Conservation (phyloP, 2,113 vertebrate genomes). For the Aix galericulata region DNA sequence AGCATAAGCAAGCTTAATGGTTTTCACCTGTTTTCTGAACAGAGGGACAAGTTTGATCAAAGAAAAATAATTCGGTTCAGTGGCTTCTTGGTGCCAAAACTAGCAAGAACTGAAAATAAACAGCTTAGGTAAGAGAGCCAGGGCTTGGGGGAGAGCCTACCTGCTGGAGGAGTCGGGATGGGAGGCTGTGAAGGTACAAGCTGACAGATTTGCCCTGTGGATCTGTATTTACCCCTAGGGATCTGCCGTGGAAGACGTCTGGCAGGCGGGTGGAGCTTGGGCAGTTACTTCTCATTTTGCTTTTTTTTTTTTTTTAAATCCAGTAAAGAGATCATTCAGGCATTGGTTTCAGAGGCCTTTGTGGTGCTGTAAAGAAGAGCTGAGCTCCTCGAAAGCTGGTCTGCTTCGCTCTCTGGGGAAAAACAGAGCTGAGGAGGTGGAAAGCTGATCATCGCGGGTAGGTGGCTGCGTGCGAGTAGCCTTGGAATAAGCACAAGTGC, state of each 20-base stretch:
- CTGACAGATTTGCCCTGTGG: background rate
- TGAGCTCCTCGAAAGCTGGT: background rate
- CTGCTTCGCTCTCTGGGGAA: background rate
- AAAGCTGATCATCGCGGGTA: background rate
- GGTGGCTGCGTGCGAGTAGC: background rate
- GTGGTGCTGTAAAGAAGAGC: background rate
- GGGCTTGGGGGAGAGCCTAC: background rate
- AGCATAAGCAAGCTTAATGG: background rate
- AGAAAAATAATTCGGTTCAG: background rate
- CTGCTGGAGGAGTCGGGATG: background rate
- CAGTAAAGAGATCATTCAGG: background rate
- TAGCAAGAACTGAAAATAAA: background rate
- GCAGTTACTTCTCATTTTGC: background rate
- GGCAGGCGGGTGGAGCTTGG: background rate
- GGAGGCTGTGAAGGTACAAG: background rate
- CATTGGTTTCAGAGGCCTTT: background rate
- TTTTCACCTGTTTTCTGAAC: slow-evolving; percentile 6
- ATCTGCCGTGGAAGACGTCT: background rate
- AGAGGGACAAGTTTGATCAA: background rate
- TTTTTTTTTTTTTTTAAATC: background rate
- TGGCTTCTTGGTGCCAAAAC: background rate
- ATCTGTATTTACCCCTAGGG: background rate
- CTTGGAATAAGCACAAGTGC: background rate
- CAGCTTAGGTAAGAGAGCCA: background rate
- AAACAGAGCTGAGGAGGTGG: background rate